Evolutionary conservation across 1,140 invertebrate genomes (phyloP), one percentile per base, ranked within the genome.

Genomic region (Tribolium castaneum): DNA sequence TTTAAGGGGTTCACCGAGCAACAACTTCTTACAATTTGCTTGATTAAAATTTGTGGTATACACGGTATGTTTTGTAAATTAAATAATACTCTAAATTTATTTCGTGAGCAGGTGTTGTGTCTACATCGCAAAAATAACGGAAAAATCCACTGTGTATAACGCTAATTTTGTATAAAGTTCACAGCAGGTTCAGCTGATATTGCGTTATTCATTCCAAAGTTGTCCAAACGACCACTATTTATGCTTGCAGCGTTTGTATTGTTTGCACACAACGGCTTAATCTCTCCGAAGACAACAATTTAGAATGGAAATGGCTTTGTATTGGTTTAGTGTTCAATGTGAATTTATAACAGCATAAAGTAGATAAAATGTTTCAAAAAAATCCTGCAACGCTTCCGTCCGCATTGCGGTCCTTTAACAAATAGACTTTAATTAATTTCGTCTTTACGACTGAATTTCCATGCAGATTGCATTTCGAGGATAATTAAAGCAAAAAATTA

Each of bases 401-500:
- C 30, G 54, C 54, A 59, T 25, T 59, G 54, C 54, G 54, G 54
- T 25, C 10, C 19, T 59, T 59, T 59, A 59, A 59, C 52, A 25
- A 59, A 59, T 22, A 22, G 54, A 59, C 9, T 16, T 59, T 59
- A 59, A 59, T 59, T 54, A 54, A 5, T 22, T 59, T 3, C 19
- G 22, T n/a, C 22, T 59, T 19, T 59, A 25, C 54, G 3, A 14
- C 16, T 52, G 13, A 13, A 52, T 13, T 35, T 16, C 10, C 6
- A 9, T 22, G 30, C 59, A 66, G n/a, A 19, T 59, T 59, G 54
- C 59, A 34, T 35, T 66, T 35, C 9, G 4, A 12, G 2, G 3
- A 56, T 22, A 56, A 62, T 62, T 35, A 62, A 62, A 35, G 25
- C 25, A 62, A 34, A 62, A 56, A 19, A 19, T 56, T 56, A 56